phyloP scores from a whole-genome alignment of 2,113 vertebrate species.

The Piaya cayana region DNA sequence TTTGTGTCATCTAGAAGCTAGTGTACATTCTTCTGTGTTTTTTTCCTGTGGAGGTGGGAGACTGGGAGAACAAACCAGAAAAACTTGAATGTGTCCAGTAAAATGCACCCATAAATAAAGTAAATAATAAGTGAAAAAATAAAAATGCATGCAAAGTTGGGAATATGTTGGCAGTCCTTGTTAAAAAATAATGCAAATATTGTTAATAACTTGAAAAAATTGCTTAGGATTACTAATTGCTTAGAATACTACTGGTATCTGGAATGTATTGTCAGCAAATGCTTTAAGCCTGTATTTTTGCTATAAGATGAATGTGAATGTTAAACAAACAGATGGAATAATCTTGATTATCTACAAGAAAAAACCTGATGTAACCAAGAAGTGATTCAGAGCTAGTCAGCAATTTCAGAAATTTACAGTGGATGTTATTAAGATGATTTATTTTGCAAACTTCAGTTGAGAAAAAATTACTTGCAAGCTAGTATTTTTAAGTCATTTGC shows the following conservation, averaged over 20 bases:
- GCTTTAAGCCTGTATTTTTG: background rate
- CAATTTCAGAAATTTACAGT: background rate
- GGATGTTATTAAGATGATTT: background rate
- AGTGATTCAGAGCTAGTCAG: background rate
- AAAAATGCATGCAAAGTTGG: background rate
- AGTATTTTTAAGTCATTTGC: background rate
- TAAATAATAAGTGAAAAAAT: background rate
- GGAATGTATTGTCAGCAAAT: background rate
- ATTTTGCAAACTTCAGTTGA: background rate
- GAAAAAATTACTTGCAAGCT: background rate
- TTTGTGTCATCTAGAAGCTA: background rate
- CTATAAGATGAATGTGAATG: background rate
- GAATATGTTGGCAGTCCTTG: background rate
- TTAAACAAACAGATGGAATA: background rate
- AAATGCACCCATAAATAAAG: background rate
- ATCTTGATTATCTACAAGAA: background rate
- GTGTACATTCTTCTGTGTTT: background rate
- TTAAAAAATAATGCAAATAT: background rate
- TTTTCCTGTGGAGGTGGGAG: rapidly evolving
- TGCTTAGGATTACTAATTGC: background rate
- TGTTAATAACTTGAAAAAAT: background rate
- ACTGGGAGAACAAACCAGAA: background rate
- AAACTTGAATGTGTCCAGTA: background rate
- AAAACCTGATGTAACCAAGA: background rate
- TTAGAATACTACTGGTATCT: background rate